phyloP scores from a whole-genome alignment of 2,797 vertebrate genomes.

The Sebastolobus altivelis region DNA sequence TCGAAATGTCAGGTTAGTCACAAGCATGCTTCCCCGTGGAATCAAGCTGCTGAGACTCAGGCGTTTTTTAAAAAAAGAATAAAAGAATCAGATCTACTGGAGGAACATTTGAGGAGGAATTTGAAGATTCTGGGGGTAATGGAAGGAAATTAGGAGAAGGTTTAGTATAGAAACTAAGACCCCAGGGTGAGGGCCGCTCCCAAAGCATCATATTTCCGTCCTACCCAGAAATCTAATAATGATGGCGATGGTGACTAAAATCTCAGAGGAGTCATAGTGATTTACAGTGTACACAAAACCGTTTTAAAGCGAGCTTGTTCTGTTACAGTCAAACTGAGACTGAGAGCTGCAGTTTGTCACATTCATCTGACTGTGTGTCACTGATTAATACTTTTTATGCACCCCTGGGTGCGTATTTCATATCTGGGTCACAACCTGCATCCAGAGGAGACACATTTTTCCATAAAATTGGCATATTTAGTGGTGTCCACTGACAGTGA shows the following conservation, averaged over 20 bases:
- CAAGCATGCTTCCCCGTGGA: background rate
- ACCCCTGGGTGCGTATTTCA: slow-evolving; percentile 7
- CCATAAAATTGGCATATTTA: slow-evolving; percentile 16
- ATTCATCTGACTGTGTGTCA: background rate
- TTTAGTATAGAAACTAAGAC: slow-evolving; percentile 18
- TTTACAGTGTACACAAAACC: background rate
- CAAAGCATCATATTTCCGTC: slow-evolving; percentile 21
- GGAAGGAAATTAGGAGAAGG: background rate
- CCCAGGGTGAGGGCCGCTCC: background rate
- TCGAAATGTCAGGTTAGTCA: background rate
- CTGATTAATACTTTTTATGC: slow-evolving; percentile 10
- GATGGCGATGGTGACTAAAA: background rate
- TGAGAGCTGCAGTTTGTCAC: slow-evolving; percentile 13
- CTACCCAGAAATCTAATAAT: slow-evolving; percentile 9
- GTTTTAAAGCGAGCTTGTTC: background rate
- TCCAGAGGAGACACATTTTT: background rate
- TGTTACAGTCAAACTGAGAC: background rate
- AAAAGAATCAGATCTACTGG: background rate
- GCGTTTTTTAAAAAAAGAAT: background rate
- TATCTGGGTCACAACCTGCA: background rate
- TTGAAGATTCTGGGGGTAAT: background rate
- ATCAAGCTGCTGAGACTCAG: background rate
- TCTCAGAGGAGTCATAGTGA: background rate
- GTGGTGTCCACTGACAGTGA: background rate
- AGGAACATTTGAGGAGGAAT: background rate